Evolutionary conservation across 2,888 invertebrate species (phyloP), one percentile per base, ranked within the genome.

Genomic region (Scrobipalpa atriplicella): DNA sequence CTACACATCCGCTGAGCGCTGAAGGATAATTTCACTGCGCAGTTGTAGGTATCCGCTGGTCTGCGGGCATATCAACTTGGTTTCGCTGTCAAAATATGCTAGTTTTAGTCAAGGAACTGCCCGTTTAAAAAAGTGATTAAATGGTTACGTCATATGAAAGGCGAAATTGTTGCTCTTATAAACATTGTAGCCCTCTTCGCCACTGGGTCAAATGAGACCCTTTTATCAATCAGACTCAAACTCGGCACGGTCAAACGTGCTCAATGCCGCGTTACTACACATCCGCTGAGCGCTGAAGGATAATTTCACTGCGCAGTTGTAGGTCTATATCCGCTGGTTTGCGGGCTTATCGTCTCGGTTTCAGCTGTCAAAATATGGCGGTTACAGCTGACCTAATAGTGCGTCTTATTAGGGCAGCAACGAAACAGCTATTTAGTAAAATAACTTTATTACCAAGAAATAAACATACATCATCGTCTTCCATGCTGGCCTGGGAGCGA

Each of bases 201-300:
- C 7, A 41, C 2, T 43, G 43, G 43, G 43, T 43, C 43, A 43
- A 43, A 43, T n/a, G n/a, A 43, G 43, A 43, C 43, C 43, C 43
- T 43, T 43, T 43, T 43, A 43, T 43, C 43, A 43, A 43, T 43
- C 43, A 43, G 43, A 43, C 13, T 43, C n/a, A 13, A 43, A 43
- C 43, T n/a, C 43, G n/a, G 43, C n/a, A n/a, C 13, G 43, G 43
- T n/a, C n/a, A n/a, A 43, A 43, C n/a, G 13, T n/a, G 43, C 43
- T n/a, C 43, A 43, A 43, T 43, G 43, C 43, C 43, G 6, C 43
- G 13, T n/a, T n/a, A 43, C 43, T 43, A 11, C 13, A 43, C 43
- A 13, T 43, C 43, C 43, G 43, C 43, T 13, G 43, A 13, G 13
- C 13, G 43, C 43, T n/a, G 43, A 43, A 43, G 43, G 43, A 43